Evolutionary conservation across 30 jellyfish, hydroid and myxozoan genomes (phyloP), one percentile per base, ranked within the genome.

Genomic region (Aurelia aurita): DNA sequence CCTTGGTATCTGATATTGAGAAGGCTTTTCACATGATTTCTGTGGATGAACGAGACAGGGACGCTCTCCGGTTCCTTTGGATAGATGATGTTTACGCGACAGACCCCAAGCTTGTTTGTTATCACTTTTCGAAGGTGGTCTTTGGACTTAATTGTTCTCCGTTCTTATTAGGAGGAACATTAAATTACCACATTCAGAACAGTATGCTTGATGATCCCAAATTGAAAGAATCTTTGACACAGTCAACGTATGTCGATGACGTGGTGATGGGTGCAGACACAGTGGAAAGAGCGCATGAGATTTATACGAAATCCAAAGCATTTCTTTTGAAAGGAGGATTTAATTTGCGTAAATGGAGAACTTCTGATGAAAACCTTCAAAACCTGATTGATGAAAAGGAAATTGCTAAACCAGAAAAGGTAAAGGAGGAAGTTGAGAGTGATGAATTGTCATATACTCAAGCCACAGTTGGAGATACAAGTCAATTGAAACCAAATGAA

Each of bases 201-300:
- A 45, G 22, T 44, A 39, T 1, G 60, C 29, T 73, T 39, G 45
- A 73, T 39, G 77, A 73, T 80, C 35, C 45, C 35, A 47, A 73
- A 20, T 22, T 73, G 77, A 27, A 49, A 27, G 74, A 39, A 19
- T n/a, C 19, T 20, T 73, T 73, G 85, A 73, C 39, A 73, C 85
- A 73, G 85, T 73, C 73, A 21, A 44, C 22, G 35, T 75, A 75
- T 57, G 87, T 32, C 5, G 87, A 75, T 57, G 87, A 58, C 34
- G 59, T 75, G 60, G 80, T 64, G 57, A 13, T 18, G 43, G 89
- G 89, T 25, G 82, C 89, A 25, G 89, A 61, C 57, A 61, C 34
- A 13, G 69, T 62, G 5, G 67, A 59, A 34, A 43, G 69, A 43
- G 80, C 53, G 11, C 45, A 28, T 58, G 79, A 34, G 49, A 58